These are phyloP conservation scores for Orientallactaga bullata DNA, from an alignment of 2,113 vertebrate species.

Conservation along the genomic window DNA sequence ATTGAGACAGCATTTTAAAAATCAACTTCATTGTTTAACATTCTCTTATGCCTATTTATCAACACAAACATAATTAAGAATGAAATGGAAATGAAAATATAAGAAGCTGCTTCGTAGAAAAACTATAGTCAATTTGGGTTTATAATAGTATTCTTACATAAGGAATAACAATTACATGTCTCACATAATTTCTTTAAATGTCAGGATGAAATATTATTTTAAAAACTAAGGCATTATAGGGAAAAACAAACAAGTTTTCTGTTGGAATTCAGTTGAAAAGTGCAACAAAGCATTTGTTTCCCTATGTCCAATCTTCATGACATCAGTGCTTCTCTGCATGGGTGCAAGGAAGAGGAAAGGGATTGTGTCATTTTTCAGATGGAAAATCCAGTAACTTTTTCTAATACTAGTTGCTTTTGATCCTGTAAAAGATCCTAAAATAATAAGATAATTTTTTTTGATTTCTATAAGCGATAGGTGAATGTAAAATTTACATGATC, in stretches of 20 bases:
- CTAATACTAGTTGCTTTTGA: background rate
- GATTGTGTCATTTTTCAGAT: background rate
- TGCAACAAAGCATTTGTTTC: constrained; percentile 1
- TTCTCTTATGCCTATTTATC: background rate
- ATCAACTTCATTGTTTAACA: background rate
- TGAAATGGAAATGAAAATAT: constrained; percentile 54
- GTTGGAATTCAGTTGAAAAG: background rate
- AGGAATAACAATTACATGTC: background rate
- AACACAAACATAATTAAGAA: constrained; percentile 15
- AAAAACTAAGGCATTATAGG: background rate
- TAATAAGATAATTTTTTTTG: background rate
- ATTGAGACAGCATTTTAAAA: constrained; percentile 47
- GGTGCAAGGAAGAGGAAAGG: background rate
- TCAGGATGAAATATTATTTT: background rate
- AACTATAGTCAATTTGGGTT: background rate
- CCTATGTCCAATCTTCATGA: background rate
- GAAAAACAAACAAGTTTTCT: background rate
- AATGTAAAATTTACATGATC: background rate
- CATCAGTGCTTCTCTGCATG: background rate
- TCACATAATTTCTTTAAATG: constrained; percentile 1
- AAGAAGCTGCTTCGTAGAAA: background rate
- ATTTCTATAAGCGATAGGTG: background rate
- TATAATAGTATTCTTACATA: background rate
- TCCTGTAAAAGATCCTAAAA: background rate
- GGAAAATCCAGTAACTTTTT: background rate